Percentiles rank a stretch among this genome's conserved stretches.
Evolutionary conservation across 92 coral and sea anemone species (phyloP).

Genomic region (Diadumene lineata): DNA sequence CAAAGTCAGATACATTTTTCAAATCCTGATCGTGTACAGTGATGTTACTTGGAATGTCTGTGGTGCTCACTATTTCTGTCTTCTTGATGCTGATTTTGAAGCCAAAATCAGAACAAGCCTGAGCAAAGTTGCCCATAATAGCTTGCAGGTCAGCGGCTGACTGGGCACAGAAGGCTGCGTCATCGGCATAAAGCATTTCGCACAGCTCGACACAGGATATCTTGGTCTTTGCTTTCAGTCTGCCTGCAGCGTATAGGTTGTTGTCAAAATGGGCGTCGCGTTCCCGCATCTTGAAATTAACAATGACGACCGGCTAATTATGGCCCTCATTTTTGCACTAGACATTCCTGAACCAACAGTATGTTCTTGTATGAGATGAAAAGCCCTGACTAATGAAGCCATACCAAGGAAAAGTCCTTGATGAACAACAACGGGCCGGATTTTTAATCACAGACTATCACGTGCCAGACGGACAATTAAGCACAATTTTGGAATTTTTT

Average conservation of each 20-base stretch:
- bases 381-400: no score
- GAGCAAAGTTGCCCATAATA: no score
- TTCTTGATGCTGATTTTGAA: constrained; percentile 43
- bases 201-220: constrained; percentile 19
- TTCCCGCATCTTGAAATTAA: no score
- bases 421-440: no score
- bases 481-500: no score
- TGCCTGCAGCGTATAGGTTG: constrained; percentile 20
- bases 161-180: constrained; percentile 36
- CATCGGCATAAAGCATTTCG: constrained; percentile 45
- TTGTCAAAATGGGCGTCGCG: constrained; percentile 44
- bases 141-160: constrained; percentile 24
- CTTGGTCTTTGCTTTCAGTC: constrained; percentile 43
- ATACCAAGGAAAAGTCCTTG: no score
- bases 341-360: no score
- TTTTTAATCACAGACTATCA: no score
- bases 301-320: no score
- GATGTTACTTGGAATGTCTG: constrained; percentile 17
- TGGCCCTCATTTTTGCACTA: no score
- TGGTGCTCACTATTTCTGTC: constrained; percentile 19
- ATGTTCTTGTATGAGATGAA: no score
- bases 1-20: constrained; percentile 15
- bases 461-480: no score
- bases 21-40: constrained; percentile 6
- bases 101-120: constrained; percentile 39